phyloP scores from a whole-genome alignment of 2,797 vertebrate species.

The Rhinogobio ventralis region DNA sequence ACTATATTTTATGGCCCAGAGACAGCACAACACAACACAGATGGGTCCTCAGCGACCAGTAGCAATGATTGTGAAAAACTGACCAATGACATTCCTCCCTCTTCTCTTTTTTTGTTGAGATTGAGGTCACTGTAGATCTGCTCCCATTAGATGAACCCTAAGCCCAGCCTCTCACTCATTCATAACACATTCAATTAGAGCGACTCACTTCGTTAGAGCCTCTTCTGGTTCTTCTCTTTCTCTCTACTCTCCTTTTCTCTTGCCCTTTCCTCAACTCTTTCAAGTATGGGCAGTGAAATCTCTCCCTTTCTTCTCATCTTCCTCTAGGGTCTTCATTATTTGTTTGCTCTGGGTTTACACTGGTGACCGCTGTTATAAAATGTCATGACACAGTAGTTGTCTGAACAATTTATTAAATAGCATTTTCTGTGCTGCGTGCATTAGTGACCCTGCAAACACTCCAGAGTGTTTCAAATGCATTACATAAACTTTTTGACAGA shows the following conservation, averaged over 20 bases:
- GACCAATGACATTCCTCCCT: not conserved
- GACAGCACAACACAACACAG: not conserved
- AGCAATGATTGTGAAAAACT: not conserved
- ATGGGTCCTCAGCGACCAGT: not conserved
- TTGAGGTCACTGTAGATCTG: not conserved
- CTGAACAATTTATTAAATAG: not conserved
- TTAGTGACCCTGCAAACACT: not conserved
- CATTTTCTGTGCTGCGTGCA: not conserved
- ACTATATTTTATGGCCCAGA: not conserved
- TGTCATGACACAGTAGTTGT: not conserved
- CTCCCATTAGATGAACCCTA: not conserved
- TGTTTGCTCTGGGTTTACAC: not conserved
- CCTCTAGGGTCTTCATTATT: conserved; percentile 9
- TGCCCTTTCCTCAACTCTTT: not conserved
- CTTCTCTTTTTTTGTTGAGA: not conserved
- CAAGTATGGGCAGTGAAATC: not conserved
- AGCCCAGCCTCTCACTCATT: not conserved
- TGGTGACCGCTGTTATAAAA: not conserved
- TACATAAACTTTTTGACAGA: not conserved
- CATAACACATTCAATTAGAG: not conserved
- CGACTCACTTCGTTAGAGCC: not conserved
- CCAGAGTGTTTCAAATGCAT: not conserved
- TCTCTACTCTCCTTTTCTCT: not conserved
- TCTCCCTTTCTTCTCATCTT: not conserved
- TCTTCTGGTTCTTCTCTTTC: not conserved